Evolutionary conservation across 2,113 vertebrate species (phyloP), one percentile per base, ranked within the genome.

Genomic region (Corythornis vintsioides): DNA sequence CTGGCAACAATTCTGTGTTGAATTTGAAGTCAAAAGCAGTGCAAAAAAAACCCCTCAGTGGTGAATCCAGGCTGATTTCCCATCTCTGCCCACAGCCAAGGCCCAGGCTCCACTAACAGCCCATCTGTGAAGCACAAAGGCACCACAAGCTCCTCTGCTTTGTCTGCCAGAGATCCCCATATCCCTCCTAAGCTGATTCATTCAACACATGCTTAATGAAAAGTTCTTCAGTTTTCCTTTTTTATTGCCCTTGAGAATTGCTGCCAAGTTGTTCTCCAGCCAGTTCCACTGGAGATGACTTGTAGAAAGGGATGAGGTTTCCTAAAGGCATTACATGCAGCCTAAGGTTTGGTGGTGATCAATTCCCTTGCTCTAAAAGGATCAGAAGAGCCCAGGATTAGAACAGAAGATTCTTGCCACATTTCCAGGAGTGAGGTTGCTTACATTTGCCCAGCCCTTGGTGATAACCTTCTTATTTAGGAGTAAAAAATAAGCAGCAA

Each of bases 71-170:
- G 18, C 38, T 47, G 82, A 80, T 65, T 90, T 71, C 43, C 53
- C n/a, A 48, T 88, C 72, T 86, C 64, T 74, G 48, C 71, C 71
- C 43, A 12, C 57, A 81, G 83, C 94, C 88, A 93, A 93, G 88
- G 86, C 52, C 21, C 47, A 25, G 29, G 15, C 55, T 67, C 35
- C 42, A 2, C 90, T 81, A 33, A 64, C 40, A 31, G 47, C 88
- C 65, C 73, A 19, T 86, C 88, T 83, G 61, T n/a, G 29, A 45
- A 71, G 59, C 1, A 3, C 72, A 59, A 50, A 90, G 69, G 61
- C 93, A 93, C 73, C 92, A 83, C 65, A 83, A 45, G 31, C 71
- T 83, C 33, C 42, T 4, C 4, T 13, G 33, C 33, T 60, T 83
- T 40, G 28, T 48, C 60, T 94, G 92, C 92, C 86, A 83, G 8